Evolutionary conservation across 2,113 vertebrate genomes (phyloP), one percentile per base, ranked within the genome.

Genomic region (Platichthys flesus): DNA sequence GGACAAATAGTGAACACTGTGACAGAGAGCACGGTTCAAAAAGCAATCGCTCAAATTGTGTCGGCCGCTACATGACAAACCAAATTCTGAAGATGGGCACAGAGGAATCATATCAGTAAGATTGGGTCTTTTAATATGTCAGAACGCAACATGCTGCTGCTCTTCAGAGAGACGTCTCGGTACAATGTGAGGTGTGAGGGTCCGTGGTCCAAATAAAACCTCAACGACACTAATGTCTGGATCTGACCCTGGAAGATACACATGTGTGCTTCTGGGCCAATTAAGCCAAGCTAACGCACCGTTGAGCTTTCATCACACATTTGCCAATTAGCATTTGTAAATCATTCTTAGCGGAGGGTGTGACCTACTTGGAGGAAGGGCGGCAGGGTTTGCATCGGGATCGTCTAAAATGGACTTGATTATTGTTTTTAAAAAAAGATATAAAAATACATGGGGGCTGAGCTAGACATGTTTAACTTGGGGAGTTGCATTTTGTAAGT

Each of bases 311-410:
- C 60, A 81, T 84, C 63, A 59, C 57, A 71, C 42, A 23, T 23
- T 18, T 12, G 42, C 71, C 51, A 82, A 71, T 78, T 71, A 75
- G 42, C 62, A 74, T 74, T 67, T 81, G 56, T 63, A 51, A 71
- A 74, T 71, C 40, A 66, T 71, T 75, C 56, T 70, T 66, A 62
- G 55, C 49, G 61, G 55, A 85, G 77, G 70, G 20, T 62, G 23
- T 81, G 83, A 78, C 83, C 83, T 78, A 81, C 74, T 85, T 85
- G 47, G 28, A 67, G 49, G 28, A 56, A 26, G 37, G 13, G 26
- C 24, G 47, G 60, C 31, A 42, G 24, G 8, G 49, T 66, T 61
- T 62, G 21, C 49, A 18, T 75, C 9, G 28, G 56, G 56, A 58
- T 16, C 5, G 57, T 28, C 3, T 14, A 28, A n/a, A 37, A 23